Evolutionary conservation across 92 coral and sea anemone species (phyloP), one percentile per base, ranked within the genome.

Genomic region (Virgularia gustaviana): DNA sequence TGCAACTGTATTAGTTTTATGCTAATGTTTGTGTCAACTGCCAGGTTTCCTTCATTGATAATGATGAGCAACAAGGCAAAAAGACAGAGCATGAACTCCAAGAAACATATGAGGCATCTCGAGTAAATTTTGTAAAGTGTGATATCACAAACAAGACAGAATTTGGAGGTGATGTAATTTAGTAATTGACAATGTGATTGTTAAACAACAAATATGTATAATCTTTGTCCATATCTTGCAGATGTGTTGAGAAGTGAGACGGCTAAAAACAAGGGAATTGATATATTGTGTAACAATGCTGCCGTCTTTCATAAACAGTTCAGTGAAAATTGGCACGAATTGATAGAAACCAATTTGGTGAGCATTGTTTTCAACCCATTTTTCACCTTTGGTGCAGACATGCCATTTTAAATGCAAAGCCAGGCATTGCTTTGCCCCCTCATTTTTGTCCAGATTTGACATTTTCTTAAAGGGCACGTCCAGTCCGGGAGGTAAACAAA

Each of bases 221-320:
- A 29, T 10, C 6, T 9, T 66, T 42, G 12, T n/a, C 44, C 30
- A 54, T 16, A 18, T 38, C 1, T 30, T 66, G 3, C 18, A 66
- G 73, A 42, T 66, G 37, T 28, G 13, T 28, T 66, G 57, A 66
- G 8, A n/a, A 44, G 47, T 43, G 49, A 13, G 2, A 11, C 73
- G 11, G 22, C 3, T 29, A 38, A 44, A 66, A 66, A 66, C 47
- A 78, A 81, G 11, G 79, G 65, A 12, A 82, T 87, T 13, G 83
- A 83, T 72, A 83, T 87, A 44, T 51, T 87, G 59, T 87, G 91
- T 66, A 87, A 87, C 70, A 87, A 87, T 53, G 91, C 88, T 47
- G 91, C 86, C 9, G 78, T 87, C 44, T 42, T 87, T 57, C 77
- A 87, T n/a, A n/a, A n/a, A n/a, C n/a, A n/a, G n/a, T n/a, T n/a